Evolutionary conservation across 2,113 vertebrate species (phyloP).

Genomic region (Atractosteus spatula): DNA sequence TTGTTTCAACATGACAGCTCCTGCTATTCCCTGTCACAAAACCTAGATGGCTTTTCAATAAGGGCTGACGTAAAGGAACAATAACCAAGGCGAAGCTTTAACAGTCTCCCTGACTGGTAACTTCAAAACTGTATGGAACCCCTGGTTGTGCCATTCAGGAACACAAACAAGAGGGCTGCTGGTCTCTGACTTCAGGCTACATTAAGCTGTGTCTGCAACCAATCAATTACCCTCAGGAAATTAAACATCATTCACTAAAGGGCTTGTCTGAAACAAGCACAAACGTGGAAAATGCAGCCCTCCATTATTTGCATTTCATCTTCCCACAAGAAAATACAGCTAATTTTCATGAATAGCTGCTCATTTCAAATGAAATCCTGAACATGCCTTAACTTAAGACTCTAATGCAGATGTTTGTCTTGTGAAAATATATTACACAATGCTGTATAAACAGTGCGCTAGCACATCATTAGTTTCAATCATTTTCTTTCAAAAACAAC

Average conservation of each 20-base stretch:
- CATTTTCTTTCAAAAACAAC: neutral
- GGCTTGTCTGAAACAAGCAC: neutral
- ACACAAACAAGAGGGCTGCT: conserved; percentile 20
- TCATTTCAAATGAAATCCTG: neutral
- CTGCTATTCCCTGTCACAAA: conserved; percentile 32
- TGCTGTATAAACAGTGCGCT: conserved; percentile 1
- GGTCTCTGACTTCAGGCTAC: conserved; percentile 11
- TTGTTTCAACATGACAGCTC: conserved; percentile 35
- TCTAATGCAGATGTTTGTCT: neutral
- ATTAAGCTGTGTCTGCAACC: conserved; percentile 5
- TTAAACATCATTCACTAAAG: conserved; percentile 9
- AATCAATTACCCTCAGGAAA: conserved; percentile 18
- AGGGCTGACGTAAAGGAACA: conserved; percentile 16
- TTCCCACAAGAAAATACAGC: neutral
- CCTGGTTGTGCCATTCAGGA: conserved; percentile 21
- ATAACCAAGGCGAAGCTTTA: conserved; percentile 25
- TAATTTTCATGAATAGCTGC: conserved; percentile 2
- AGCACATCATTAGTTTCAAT: neutral
- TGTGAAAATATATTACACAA: conserved; percentile 3
- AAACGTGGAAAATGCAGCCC: neutral
- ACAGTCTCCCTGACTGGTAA: conserved; percentile 16
- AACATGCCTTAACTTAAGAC: neutral
- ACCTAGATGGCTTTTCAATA: conserved; percentile 27
- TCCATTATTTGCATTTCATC: neutral
- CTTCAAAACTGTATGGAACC: conserved; percentile 2